These are phyloP conservation scores for Holacanthella duospinosa DNA, from an alignment of 2,888 invertebrate genomes.

Conservation along the genomic window DNA sequence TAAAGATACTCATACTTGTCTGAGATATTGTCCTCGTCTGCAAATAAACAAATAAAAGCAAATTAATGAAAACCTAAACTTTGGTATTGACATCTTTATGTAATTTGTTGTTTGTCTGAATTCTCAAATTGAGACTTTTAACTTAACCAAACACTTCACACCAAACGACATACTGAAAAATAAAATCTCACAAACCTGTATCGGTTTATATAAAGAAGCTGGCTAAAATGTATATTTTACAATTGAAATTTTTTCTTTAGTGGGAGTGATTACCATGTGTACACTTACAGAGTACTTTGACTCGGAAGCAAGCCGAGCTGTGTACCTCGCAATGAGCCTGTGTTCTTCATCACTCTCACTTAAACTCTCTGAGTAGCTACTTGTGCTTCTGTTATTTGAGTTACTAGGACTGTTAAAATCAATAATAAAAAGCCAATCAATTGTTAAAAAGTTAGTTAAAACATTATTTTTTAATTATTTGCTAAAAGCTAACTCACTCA, in stretches of 20 bases:
- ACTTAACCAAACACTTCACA: neutral
- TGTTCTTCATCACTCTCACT: slow-evolving; percentile 78
- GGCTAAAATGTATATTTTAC: slow-evolving; percentile 19
- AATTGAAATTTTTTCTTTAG: too few relatives aligned
- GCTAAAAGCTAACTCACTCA: slow-evolving; percentile 19
- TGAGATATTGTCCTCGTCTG: slow-evolving; percentile 56
- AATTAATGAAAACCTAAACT: neutral
- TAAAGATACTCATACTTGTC: slow-evolving; percentile 56
- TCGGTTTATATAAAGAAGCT: slow-evolving; percentile 30
- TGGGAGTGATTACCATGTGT: too few relatives aligned
- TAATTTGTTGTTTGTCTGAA: too few relatives aligned
- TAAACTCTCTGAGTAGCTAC: slow-evolving; percentile 40
- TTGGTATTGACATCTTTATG: neutral
- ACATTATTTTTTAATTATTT: too few relatives aligned
- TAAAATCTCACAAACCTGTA: slow-evolving; percentile 22
- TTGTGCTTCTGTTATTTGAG: neutral
- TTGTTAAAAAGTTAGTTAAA: slow-evolving; percentile 9
- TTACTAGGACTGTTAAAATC: neutral
- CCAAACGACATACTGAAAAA: neutral
- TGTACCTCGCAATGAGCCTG: slow-evolving; percentile 90
- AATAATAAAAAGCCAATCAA: too few relatives aligned
- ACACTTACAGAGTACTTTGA: slow-evolving; percentile 59
- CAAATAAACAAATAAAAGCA: neutral
- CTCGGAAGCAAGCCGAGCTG: slow-evolving; percentile 87
- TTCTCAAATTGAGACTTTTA: too few relatives aligned